These are phyloP conservation scores for Hirtodrosophila histrioides DNA, from an alignment of 2,888 invertebrate species.

Conservation along the genomic window DNA sequence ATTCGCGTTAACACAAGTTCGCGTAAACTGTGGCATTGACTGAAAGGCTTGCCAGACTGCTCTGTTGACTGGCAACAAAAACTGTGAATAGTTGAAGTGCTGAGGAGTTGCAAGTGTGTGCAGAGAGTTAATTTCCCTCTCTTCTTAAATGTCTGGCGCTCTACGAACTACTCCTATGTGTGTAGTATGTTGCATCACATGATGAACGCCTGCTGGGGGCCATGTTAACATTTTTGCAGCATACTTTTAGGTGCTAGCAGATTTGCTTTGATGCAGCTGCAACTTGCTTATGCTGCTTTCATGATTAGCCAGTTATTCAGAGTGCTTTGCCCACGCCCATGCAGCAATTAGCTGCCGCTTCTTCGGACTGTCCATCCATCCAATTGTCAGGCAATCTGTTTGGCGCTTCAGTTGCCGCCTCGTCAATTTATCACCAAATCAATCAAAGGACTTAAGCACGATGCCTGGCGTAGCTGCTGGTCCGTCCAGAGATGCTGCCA, in stretches of 20 bases:
- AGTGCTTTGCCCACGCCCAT: conserved; percentile 37
- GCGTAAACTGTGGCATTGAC: too few species aligned
- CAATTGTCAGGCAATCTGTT: conserved; percentile 68
- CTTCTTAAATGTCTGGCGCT: too few species aligned
- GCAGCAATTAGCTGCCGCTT: conserved; percentile 9
- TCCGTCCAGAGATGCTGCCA: conserved; percentile 1
- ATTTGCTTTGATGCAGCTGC: not conserved
- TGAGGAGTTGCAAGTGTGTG: too few species aligned
- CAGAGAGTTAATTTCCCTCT: too few species aligned
- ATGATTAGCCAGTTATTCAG: conserved; percentile 36
- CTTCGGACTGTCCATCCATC: conserved; percentile 40
- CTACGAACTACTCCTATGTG: too few species aligned
- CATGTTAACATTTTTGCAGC: conserved; percentile 25
- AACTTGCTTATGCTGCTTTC: conserved; percentile 5
- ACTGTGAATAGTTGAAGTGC: too few species aligned
- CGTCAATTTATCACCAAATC: conserved; percentile 77
- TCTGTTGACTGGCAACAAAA: too few species aligned
- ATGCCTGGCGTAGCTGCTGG: conserved; percentile 11
- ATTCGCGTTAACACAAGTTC: too few species aligned
- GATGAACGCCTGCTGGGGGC: not conserved
- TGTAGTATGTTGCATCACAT: too few species aligned
- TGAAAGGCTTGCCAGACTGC: too few species aligned
- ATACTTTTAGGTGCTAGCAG: conserved; percentile 26
- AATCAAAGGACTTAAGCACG: conserved; percentile 68
- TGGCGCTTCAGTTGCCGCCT: conserved; percentile 66